These are phyloP conservation scores for Lampropteryx suffumata DNA, from an alignment of 2,888 invertebrate species.

Conservation along the genomic window DNA sequence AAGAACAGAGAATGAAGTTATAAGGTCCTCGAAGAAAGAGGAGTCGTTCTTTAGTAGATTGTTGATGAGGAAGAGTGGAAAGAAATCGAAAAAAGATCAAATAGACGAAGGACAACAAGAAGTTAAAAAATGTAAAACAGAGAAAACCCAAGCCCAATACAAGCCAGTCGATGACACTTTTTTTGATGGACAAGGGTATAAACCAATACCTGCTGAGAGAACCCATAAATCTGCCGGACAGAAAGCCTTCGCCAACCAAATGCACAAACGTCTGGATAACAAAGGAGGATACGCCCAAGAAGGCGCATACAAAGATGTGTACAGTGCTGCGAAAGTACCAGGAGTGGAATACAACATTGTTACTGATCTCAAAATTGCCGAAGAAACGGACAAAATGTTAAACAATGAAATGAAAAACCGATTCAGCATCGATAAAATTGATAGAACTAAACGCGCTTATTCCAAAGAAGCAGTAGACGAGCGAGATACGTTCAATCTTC, in stretches of 20 bases:
- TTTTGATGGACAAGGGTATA: conserved; percentile 60
- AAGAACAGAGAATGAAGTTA: conserved; percentile 74
- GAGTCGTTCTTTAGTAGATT: conserved; percentile 86
- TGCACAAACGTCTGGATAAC: conserved; percentile 78
- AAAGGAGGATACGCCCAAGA: conserved; percentile 79
- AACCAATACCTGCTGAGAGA: conserved; percentile 70
- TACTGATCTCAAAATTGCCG: conserved; percentile 78
- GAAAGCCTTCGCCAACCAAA: conserved; percentile 76
- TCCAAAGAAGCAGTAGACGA: conserved; percentile 68
- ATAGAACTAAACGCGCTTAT: conserved; percentile 58
- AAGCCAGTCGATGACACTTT: conserved; percentile 64
- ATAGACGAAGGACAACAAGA: conserved; percentile 69
- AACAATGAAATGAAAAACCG: conserved; percentile 70
- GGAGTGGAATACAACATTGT: conserved; percentile 71
- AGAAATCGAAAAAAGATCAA: conserved; percentile 85
- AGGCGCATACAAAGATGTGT: conserved; percentile 74
- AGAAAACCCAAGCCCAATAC: conserved; percentile 62
- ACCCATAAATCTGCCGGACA: conserved; percentile 75
- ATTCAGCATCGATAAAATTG: conserved; percentile 63
- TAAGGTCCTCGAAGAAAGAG: conserved; percentile 79
- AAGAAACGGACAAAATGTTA: conserved; percentile 76
- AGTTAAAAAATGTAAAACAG: conserved; percentile 66
- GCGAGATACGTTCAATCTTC: conserved; percentile 30
- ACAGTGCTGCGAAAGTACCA: conserved; percentile 72
- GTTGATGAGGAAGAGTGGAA: conserved; percentile 87